A percentile compares a stretch with the other conserved stretches of the same genome.
Conservation (phyloP, 1,140 invertebrate species). For the Rhopalosiphum maidis region DNA sequence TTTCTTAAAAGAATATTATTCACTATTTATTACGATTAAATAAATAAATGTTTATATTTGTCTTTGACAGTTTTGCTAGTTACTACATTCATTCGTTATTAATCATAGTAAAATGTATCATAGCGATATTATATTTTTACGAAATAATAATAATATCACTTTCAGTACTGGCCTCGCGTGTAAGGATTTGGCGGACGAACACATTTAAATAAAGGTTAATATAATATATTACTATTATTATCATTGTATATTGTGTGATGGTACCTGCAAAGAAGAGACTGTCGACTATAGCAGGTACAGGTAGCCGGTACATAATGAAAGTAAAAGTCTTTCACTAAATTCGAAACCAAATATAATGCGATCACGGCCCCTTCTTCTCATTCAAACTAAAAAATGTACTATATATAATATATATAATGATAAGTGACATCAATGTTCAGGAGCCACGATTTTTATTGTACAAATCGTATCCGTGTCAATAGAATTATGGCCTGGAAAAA, state of each 20-base stretch:
- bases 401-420: not conserved
- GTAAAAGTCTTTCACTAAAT: constrained; percentile 36
- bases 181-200: not conserved
- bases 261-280: not conserved
- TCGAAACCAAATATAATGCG: constrained; percentile 12
- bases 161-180: not conserved
- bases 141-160: not conserved
- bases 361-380: constrained; percentile 7
- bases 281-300: not conserved
- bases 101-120: not conserved
- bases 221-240: not conserved
- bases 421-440: constrained; percentile 38
- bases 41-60: not conserved
- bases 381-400: not conserved
- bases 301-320: not conserved
- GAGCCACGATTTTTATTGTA: constrained; percentile 40
- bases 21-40: not conserved
- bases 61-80: not conserved
- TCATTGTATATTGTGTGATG: not conserved
- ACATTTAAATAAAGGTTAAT: not conserved
- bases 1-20: not conserved
- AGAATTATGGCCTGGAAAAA: constrained; percentile 22
- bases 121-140: not conserved
- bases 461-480: constrained; percentile 32
- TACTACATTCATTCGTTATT: not conserved